Conservation (phyloP, 2,113 vertebrate genomes). For the Megalops atlanticus region DNA sequence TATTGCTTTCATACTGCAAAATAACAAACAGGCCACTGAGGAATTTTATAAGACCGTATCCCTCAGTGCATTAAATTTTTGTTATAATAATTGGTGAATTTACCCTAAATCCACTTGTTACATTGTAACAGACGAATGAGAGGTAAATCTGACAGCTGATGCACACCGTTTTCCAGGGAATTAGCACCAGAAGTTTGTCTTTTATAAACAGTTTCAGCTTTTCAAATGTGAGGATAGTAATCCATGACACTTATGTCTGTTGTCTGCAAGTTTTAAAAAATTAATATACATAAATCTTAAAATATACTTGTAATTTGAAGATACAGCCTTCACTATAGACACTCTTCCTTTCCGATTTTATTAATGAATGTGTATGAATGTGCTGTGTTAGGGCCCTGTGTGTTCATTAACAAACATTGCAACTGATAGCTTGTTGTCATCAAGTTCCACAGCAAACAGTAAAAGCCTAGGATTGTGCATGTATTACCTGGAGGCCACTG, state of each 20-base stretch:
- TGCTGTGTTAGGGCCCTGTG: too few species aligned
- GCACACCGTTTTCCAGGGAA: not conserved
- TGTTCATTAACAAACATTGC: too few species aligned
- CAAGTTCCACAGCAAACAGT: too few species aligned
- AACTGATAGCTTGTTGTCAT: too few species aligned
- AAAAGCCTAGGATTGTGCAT: too few species aligned
- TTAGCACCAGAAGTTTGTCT: not conserved
- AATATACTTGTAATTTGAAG: too few species aligned
- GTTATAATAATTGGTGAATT: not conserved
- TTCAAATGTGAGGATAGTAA: not conserved
- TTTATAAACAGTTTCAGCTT: not conserved
- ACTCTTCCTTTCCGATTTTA: too few species aligned
- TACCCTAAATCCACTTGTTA: not conserved
- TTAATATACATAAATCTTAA: too few species aligned
- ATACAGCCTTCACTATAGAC: too few species aligned
- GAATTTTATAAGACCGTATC: not conserved
- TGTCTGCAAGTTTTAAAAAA: not conserved
- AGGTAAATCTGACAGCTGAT: not conserved
- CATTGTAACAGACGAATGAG: not conserved
- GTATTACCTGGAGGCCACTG: too few species aligned
- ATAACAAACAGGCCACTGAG: not conserved
- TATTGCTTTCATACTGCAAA: constrained; percentile 6
- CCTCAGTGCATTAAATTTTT: not conserved
- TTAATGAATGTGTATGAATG: too few species aligned
- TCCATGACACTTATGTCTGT: not conserved